A percentile compares a stretch with the other conserved stretches of the same genome.
Evolutionary conservation across 2,797 vertebrate genomes (phyloP).

Genomic region (Myotis daubentonii): DNA sequence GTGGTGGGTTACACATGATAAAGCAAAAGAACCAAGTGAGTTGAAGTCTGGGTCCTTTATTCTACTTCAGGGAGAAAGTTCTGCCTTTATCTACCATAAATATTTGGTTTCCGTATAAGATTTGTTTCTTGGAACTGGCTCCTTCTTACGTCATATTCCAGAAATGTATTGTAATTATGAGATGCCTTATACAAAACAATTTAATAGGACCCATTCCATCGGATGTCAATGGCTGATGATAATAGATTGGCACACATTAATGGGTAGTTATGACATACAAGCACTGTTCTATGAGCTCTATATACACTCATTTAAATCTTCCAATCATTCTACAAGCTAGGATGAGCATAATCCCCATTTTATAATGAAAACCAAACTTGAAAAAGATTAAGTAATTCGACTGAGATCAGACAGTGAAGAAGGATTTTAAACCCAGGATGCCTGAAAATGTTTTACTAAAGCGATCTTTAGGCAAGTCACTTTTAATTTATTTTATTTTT

Average conservation of each 20-base stretch:
- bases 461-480: not conserved
- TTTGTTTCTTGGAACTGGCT: not conserved
- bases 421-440: not conserved
- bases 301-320: not conserved
- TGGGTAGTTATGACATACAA: not conserved
- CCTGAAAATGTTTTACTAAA: conserved; percentile 36
- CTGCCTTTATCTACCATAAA: not conserved
- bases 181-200: not conserved
- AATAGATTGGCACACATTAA: not conserved
- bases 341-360: not conserved
- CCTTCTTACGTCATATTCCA: not conserved
- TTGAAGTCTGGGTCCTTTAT: not conserved
- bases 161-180: not conserved
- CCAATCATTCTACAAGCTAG: not conserved
- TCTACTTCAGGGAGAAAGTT: not conserved
- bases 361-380: not conserved
- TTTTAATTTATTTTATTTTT: conserved; percentile 44
- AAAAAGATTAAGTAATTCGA: conserved; percentile 33
- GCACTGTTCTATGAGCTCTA: not conserved
- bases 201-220: not conserved
- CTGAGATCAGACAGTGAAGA: not conserved
- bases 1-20: not conserved
- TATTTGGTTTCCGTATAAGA: not conserved
- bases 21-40: not conserved
- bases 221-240: not conserved